Evolutionary conservation across 2,888 invertebrate species (phyloP), one percentile per base, ranked within the genome.

Genomic region (Calameuta pallipes): DNA sequence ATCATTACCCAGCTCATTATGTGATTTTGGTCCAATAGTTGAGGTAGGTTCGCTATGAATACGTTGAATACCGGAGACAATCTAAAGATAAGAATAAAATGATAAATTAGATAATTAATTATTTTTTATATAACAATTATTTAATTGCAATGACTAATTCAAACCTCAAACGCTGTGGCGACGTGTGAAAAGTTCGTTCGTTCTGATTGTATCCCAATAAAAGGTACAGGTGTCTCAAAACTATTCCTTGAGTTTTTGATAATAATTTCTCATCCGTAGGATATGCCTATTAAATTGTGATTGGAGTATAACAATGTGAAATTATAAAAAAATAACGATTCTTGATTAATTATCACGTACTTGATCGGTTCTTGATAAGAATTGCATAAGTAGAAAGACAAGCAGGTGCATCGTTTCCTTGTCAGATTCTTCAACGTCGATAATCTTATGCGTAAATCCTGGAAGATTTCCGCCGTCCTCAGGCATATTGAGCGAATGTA

Each of bases 341-440:
- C 1, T 1, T 9, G 9, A 56, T 56, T 1, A 56, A 56, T 1
- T 56, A 56, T 56, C 41, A 83, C 86, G 85, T 87, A 93, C 93
- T 91, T 95, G 95, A 90, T 96, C 96, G 35, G 95, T 94, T 85
- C 95, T 93, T 0, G 98, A 97, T 90, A 99, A 93, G 91, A 98
- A 99, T 93, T 98, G 98, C 96, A 99, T 98, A 23, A 99, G 94
- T n/a, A 99, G 93, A 87, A 98, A 97, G 15, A 99, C 96, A 69
- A 99, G 93, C 36, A 99, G 93, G 91, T 99, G 98, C 86, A 98
- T 97, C 1, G 99, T 99, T 92, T 99, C 98, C 84, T 96, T 95
- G 89, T 99, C 99, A 1, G 97, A 95, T 89, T 98, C 98, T 89
- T 99, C 98, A 75, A 97, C 93, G 89, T 99, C 99, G 81, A 98